phyloP scores from a whole-genome alignment of 1,140 invertebrate genomes.

The Anthonomus grandis region DNA sequence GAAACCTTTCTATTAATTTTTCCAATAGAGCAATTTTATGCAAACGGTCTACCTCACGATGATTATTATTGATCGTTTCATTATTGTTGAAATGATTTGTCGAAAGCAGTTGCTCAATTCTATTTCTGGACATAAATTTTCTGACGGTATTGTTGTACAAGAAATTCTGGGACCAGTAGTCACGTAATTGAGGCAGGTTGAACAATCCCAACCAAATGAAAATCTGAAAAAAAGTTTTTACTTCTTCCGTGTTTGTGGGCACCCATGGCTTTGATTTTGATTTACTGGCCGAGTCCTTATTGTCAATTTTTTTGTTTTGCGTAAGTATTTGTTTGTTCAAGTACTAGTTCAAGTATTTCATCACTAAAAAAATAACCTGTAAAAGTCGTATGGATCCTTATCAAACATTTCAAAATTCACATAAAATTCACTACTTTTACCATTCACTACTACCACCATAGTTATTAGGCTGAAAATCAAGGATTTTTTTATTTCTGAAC shows the following conservation, averaged over 20 bases:
- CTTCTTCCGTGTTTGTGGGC: not conserved
- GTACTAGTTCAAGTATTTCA: not conserved
- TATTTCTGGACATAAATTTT: not conserved
- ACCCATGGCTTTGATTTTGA: not conserved
- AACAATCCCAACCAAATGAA: not conserved
- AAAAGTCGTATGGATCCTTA: not conserved
- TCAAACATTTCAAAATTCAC: too few species aligned
- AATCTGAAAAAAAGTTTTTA: not conserved
- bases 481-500: too few species aligned
- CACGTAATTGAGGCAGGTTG: not conserved
- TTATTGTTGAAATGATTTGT: not conserved
- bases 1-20: not conserved
- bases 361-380: not conserved
- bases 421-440: too few species aligned
- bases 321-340: not conserved
- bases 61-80: not conserved
- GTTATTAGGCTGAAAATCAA: too few species aligned
- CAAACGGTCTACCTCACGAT: not conserved
- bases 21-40: not conserved
- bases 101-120: not conserved
- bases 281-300: not conserved
- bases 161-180: not conserved
- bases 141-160: not conserved
- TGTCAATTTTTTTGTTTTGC: not conserved
- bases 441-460: too few species aligned